phyloP scores from a whole-genome alignment of 2,888 invertebrate genomes.

The Stenodera caucasica region DNA sequence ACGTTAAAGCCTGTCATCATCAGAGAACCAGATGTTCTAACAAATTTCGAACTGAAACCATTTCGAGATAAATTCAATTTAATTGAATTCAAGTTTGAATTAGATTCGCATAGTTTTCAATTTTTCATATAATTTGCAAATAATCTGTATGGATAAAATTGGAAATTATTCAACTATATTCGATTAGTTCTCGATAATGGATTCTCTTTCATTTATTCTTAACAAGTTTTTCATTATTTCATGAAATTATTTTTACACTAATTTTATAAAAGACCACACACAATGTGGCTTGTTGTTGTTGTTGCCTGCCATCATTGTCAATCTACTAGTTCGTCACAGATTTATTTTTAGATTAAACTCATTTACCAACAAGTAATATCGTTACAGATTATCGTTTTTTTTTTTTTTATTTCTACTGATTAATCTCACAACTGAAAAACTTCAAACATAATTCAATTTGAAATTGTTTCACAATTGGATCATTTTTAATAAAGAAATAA shows the following conservation, averaged over 20 bases:
- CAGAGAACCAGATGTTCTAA: constrained; percentile 39
- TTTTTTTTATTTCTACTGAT: constrained; percentile 4
- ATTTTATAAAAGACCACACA: constrained; percentile 4
- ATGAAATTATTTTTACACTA: not conserved
- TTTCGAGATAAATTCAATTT: constrained; percentile 48
- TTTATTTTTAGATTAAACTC: constrained; percentile 35
- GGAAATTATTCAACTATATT: no score
- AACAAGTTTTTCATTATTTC: not conserved
- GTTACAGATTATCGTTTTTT: constrained; percentile 16
- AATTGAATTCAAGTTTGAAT: constrained; percentile 50
- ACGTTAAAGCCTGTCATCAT: constrained; percentile 46
- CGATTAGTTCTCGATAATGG: not conserved
- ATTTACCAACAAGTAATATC: constrained; percentile 30
- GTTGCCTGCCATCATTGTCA: not conserved
- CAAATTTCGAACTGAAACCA: constrained; percentile 31
- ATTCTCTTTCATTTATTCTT: not conserved
- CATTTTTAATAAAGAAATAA: constrained; percentile 28
- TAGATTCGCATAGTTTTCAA: constrained; percentile 41
- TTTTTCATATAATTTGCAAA: not conserved
- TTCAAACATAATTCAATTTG: constrained; percentile 21
- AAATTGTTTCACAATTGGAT: constrained; percentile 22
- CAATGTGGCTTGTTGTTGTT: not conserved
- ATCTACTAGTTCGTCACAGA: constrained; percentile 2
- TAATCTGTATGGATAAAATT: no score
- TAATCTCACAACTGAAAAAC: constrained; percentile 11